Conservation (phyloP, 2,113 vertebrate genomes). For the Anoplopoma fimbria region DNA sequence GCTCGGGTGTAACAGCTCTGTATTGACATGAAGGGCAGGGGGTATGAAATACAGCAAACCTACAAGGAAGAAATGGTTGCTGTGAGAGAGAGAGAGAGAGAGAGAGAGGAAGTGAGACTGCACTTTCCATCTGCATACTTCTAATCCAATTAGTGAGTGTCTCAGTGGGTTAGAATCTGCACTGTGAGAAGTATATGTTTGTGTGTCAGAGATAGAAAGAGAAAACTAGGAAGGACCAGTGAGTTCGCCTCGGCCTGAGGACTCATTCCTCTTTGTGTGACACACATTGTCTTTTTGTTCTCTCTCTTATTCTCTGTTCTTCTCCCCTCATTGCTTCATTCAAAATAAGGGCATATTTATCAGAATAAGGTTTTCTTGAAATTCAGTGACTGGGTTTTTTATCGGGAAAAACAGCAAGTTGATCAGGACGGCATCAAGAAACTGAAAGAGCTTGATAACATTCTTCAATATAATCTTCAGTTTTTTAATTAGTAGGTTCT, state of each 20-base stretch:
- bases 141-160: constrained; percentile 59
- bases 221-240: neutral
- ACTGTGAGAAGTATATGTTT: neutral
- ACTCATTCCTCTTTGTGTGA: constrained; percentile 27
- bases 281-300: neutral
- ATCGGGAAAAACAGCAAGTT: neutral
- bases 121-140: constrained; percentile 42
- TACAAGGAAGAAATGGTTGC: neutral
- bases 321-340: neutral
- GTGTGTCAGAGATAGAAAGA: constrained; percentile 3
- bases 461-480: neutral
- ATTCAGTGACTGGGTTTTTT: neutral
- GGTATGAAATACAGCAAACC: constrained; percentile 5
- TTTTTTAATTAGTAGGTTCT: neutral
- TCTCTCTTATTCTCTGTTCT: neutral
- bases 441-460: neutral
- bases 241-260: neutral
- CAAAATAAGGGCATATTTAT: neutral
- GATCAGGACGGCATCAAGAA: neutral
- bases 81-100: neutral
- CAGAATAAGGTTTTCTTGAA: neutral
- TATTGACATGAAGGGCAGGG: constrained; percentile 12
- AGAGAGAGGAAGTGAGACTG: constrained; percentile 1
- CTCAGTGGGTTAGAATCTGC: constrained; percentile 36
- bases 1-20: constrained; percentile 12